Percentiles rank a stretch among this genome's conserved stretches.
These are phyloP conservation scores for Psophia crepitans DNA, from an alignment of 2,113 vertebrate genomes.

Conservation along the genomic window DNA sequence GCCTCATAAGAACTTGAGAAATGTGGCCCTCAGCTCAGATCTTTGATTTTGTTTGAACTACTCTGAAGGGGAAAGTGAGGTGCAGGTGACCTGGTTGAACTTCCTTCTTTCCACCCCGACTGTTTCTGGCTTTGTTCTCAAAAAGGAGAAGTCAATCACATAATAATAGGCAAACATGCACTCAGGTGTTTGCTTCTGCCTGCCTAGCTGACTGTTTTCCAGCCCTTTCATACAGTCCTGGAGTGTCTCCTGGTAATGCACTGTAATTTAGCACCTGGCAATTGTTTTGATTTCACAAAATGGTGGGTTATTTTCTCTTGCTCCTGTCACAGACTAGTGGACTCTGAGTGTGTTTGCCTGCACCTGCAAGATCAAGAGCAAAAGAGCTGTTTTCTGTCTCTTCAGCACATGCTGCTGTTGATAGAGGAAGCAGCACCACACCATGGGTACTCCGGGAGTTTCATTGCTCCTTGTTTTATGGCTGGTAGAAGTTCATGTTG, in stretches of 20 bases:
- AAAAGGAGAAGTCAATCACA: background rate
- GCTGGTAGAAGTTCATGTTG: background rate
- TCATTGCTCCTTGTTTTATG: background rate
- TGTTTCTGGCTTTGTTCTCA: background rate
- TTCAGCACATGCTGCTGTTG: background rate
- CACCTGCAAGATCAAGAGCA: background rate
- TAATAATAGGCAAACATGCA: constrained; percentile 4
- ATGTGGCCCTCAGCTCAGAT: background rate
- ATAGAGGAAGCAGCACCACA: rapidly evolving
- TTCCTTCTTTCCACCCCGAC: background rate
- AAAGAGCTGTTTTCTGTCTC: background rate
- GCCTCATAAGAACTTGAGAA: background rate
- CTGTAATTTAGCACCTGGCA: constrained; percentile 22
- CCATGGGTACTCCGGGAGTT: background rate
- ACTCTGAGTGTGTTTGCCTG: background rate
- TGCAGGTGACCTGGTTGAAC: background rate
- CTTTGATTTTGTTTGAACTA: background rate
- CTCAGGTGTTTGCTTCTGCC: background rate
- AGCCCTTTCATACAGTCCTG: background rate
- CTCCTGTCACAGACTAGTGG: background rate
- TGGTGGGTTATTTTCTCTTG: background rate
- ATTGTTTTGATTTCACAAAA: background rate
- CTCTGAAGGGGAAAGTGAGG: background rate
- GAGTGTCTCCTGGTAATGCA: background rate
- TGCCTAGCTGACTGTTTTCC: background rate